Percentiles rank a stretch among this genome's conserved stretches.
Evolutionary conservation across 92 coral and sea anemone species (phyloP).

Genomic region (Desmophyllum pertusum): DNA sequence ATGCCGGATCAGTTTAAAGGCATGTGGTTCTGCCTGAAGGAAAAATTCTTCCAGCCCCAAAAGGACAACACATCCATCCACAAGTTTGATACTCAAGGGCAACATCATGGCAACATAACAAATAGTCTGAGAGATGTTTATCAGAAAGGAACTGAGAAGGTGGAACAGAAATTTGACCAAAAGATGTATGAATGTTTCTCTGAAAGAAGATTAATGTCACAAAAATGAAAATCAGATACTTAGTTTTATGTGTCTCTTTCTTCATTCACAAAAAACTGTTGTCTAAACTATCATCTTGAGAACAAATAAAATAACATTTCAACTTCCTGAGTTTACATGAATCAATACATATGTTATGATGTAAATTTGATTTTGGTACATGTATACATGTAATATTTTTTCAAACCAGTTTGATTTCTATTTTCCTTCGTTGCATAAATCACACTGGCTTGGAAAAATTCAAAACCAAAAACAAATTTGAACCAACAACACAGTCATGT

Average conservation of each 20-base stretch:
- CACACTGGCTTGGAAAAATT: too few relatives aligned
- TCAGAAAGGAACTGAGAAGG: conserved; percentile 28
- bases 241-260: too few relatives aligned
- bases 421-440: too few relatives aligned
- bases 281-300: too few relatives aligned
- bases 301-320: too few relatives aligned
- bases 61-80: conserved; percentile 1
- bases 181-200: conserved; percentile 14
- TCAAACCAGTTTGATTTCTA: too few relatives aligned
- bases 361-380: too few relatives aligned
- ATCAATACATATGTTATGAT: too few relatives aligned
- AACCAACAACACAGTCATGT: background rate
- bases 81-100: background rate
- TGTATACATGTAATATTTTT: too few relatives aligned
- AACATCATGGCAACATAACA: conserved; percentile 39
- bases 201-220: background rate
- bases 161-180: conserved; percentile 30
- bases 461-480: background rate
- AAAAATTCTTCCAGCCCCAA: conserved; percentile 37
- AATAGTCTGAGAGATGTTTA: conserved; percentile 31
- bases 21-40: conserved; percentile 35
- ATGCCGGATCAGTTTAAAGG: conserved; percentile 69
- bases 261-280: too few relatives aligned
- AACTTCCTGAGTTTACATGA: too few relatives aligned
- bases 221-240: too few relatives aligned